Evolutionary conservation across 2,888 invertebrate species (phyloP).

Genomic region (Hipparchia semele): DNA sequence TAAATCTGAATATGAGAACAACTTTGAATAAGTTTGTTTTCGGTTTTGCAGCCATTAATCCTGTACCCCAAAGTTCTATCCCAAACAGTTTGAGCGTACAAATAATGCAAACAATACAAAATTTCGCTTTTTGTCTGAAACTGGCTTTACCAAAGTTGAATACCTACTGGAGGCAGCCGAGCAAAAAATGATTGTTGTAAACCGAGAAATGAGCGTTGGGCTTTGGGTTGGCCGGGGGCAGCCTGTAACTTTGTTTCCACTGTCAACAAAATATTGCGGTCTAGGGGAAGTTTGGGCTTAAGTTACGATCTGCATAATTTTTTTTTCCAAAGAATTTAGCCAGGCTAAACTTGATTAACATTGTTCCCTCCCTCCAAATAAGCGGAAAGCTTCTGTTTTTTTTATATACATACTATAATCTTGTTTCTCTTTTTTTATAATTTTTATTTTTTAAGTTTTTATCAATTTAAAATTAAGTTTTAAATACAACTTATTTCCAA

Average conservation of each 20-base stretch:
- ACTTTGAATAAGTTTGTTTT: neutral
- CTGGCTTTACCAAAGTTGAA: neutral
- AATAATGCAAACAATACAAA: neutral
- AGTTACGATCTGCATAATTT: neutral
- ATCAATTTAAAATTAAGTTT: too few relatives aligned
- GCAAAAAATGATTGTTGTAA: conserved; percentile 16
- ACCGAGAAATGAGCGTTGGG: conserved; percentile 9
- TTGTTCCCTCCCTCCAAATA: too few relatives aligned
- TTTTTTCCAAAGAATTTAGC: too few relatives aligned
- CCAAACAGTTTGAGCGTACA: neutral
- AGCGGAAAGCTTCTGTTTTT: too few relatives aligned
- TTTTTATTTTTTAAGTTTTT: too few relatives aligned
- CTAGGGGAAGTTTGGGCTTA: neutral
- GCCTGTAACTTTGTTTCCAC: neutral
- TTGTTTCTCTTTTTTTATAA: too few relatives aligned
- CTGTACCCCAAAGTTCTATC: neutral
- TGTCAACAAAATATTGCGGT: conserved; percentile 6
- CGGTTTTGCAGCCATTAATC: neutral
- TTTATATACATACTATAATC: too few relatives aligned
- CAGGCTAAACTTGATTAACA: too few relatives aligned
- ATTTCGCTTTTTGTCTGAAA: neutral
- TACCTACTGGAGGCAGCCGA: neutral
- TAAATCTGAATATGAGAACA: neutral
- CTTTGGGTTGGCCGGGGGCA: neutral
- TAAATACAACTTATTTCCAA: too few relatives aligned